Conservation (phyloP, 2,113 vertebrate genomes). For the Seriola rivoliana region DNA sequence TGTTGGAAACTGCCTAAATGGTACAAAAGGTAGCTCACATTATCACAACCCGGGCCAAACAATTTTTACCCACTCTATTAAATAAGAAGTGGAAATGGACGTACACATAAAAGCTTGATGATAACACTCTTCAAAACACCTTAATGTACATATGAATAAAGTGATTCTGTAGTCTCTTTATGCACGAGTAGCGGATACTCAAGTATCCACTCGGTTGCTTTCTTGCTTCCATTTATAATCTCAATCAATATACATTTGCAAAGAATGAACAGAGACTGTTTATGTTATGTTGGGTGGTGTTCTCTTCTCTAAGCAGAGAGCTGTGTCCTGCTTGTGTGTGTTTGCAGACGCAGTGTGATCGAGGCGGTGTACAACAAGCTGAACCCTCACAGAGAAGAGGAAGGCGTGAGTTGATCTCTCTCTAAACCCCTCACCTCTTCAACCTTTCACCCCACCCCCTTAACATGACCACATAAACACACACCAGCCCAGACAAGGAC, state of each 20-base stretch:
- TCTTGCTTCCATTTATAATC: conserved; percentile 49
- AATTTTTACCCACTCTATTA: neutral
- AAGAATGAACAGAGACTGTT: conserved; percentile 28
- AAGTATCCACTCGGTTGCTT: conserved; percentile 33
- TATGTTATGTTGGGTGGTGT: neutral
- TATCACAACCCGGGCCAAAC: neutral
- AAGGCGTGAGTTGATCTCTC: conserved; percentile 91
- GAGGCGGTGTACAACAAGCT: conserved; percentile 99
- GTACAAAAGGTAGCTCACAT: neutral
- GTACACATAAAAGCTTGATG: neutral
- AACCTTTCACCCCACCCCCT: conserved; percentile 27
- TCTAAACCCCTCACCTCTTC: conserved; percentile 40
- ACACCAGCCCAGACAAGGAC: conserved; percentile 57
- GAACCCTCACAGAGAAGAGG: conserved; percentile 98
- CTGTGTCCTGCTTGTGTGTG: conserved; percentile 49
- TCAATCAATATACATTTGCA: conserved; percentile 67
- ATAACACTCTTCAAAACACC: conserved; percentile 32
- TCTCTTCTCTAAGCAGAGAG: conserved; percentile 12
- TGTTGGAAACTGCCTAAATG: neutral
- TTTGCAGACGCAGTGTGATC: conserved; percentile 94
- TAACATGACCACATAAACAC: conserved; percentile 45
- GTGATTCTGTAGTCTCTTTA: conserved; percentile 12
- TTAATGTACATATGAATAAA: neutral
- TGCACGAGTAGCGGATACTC: conserved; percentile 28
- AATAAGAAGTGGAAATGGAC: neutral